Evolutionary conservation across 37 sponge, comb jelly and placozoan species (phyloP).

Genomic region (Eunapius fragilis): DNA sequence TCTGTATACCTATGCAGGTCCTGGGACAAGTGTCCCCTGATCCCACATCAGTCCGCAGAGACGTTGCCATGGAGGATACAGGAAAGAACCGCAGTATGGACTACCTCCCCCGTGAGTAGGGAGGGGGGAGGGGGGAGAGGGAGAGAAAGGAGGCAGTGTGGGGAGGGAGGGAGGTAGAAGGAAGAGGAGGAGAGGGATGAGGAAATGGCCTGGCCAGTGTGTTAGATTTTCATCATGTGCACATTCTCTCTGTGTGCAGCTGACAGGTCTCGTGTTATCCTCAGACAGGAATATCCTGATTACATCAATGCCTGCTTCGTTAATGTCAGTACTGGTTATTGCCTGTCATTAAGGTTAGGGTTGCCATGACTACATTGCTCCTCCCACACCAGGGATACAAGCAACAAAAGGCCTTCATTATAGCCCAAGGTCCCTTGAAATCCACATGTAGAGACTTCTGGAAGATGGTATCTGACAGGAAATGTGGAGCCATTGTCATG

Average conservation of each 20-base stretch:
- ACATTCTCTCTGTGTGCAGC: not conserved
- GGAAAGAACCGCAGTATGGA: slow-evolving; percentile 41
- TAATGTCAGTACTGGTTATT: slow-evolving; percentile 17
- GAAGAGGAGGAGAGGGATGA: not conserved
- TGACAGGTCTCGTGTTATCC: slow-evolving; percentile 13
- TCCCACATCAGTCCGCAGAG: slow-evolving; percentile 1
- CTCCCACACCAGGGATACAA: slow-evolving; percentile 23
- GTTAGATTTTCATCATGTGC: not conserved
- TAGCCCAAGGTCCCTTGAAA: slow-evolving; percentile 21
- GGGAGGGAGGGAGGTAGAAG: no score
- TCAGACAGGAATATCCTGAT: slow-evolving; percentile 10
- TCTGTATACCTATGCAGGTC: slow-evolving; percentile 10
- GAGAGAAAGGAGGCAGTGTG: no score
- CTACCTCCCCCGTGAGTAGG: slow-evolving; percentile 41
- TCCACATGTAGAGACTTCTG: slow-evolving; percentile 31
- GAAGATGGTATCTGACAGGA: slow-evolving; percentile 33
- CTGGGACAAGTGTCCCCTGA: slow-evolving; percentile 43
- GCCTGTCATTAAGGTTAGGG: not conserved
- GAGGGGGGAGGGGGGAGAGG: not conserved
- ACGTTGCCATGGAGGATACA: not conserved
- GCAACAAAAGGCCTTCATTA: slow-evolving; percentile 28
- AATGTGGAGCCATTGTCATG: slow-evolving; percentile 2
- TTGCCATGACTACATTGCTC: not conserved
- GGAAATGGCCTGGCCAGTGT: no score
- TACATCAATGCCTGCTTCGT: slow-evolving; percentile 32